phyloP scores from a whole-genome alignment of 2,888 invertebrate species.

The Rapana venosa region DNA sequence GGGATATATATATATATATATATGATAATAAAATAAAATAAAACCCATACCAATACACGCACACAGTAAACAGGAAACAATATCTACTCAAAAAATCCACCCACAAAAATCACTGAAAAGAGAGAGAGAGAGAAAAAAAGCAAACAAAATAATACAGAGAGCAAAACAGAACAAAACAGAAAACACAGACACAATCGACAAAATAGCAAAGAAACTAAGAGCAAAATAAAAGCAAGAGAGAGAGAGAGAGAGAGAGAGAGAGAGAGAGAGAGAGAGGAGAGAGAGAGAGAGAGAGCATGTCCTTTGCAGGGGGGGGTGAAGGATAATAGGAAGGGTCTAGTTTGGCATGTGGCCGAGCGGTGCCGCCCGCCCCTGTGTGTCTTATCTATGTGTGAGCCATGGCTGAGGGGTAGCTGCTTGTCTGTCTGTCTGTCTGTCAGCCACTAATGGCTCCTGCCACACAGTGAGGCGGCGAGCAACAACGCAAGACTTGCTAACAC shows the following conservation, averaged over 20 bases:
- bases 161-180: background rate
- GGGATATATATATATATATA: too few species aligned
- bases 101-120: too few species aligned
- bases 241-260: background rate
- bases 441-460: conserved; percentile 33
- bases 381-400: background rate
- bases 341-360: background rate
- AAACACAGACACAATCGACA: background rate
- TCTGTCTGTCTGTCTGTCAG: background rate
- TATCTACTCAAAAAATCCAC: too few species aligned
- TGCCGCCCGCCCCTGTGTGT: background rate
- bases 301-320: background rate
- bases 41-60: background rate
- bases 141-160: too few species aligned
- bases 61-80: too few species aligned
- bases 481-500: conserved; percentile 26
- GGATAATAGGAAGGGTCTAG: background rate
- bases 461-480: background rate
- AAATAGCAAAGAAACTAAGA: too few species aligned
- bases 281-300: background rate
- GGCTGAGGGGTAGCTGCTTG: background rate
- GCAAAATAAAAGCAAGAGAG: too few species aligned
- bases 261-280: background rate
- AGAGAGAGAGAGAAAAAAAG: too few species aligned
- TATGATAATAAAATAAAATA: too few species aligned